These are phyloP conservation scores for Lacerta bilineata DNA, from an alignment of 2,797 vertebrate species.

Conservation along the genomic window DNA sequence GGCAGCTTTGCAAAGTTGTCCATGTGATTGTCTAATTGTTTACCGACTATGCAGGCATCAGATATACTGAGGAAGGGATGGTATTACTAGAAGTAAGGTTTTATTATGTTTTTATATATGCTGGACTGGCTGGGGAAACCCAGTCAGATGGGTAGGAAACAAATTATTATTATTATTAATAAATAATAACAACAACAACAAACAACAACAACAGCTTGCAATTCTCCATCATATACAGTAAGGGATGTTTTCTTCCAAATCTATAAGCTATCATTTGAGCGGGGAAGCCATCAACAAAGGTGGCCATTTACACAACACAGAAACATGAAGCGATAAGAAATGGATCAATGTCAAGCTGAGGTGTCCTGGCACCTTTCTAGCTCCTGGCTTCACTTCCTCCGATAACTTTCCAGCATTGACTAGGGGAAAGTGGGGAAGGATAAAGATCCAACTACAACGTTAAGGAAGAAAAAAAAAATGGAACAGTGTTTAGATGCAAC, in stretches of 20 bases:
- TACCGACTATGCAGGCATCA: too few relatives aligned
- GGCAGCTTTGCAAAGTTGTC: neutral
- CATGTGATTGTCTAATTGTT: neutral
- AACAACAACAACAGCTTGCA: neutral
- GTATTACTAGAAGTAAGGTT: neutral
- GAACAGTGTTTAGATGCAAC: neutral
- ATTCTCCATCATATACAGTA: neutral
- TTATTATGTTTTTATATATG: neutral
- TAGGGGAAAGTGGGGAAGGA: neutral
- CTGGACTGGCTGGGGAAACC: too few relatives aligned
- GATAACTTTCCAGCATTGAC: too few relatives aligned
- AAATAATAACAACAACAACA: too few relatives aligned
- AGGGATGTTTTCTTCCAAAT: neutral
- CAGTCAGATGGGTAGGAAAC: neutral
- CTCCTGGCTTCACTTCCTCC: neutral
- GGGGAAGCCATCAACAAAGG: neutral
- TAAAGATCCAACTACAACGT: neutral
- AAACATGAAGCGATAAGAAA: neutral
- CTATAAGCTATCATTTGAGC: neutral
- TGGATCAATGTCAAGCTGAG: neutral
- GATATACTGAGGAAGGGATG: too few relatives aligned
- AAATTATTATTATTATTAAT: too few relatives aligned
- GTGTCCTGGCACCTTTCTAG: neutral
- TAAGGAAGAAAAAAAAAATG: neutral
- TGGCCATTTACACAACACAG: neutral